A percentile compares a stretch with the other conserved stretches of the same genome.
These are phyloP conservation scores for Rhipidura dahli DNA, from an alignment of 2,113 vertebrate genomes.

Conservation along the genomic window DNA sequence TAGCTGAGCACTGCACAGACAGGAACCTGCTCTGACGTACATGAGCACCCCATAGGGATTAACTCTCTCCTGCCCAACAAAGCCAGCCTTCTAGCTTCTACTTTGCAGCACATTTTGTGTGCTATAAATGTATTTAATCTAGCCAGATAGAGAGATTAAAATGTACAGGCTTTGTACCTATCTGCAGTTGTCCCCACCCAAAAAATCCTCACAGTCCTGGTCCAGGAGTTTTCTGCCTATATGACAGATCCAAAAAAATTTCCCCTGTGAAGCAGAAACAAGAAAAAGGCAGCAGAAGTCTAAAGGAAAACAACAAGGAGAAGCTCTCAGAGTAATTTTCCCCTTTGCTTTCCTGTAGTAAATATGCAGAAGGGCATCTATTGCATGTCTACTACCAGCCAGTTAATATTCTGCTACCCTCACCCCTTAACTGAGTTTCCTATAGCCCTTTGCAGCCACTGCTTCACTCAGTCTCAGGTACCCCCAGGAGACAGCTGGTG, in stretches of 20 bases:
- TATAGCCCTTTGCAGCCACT: neutral
- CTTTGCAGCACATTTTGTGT: neutral
- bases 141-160: neutral
- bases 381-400: neutral
- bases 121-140: conserved; percentile 35
- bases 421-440: neutral
- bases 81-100: conserved; percentile 31
- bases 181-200: conserved; percentile 2
- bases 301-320: neutral
- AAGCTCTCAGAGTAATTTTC: neutral
- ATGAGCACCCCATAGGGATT: conserved; percentile 68
- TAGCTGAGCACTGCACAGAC: conserved; percentile 69
- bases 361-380: neutral
- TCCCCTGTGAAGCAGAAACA: neutral
- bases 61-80: conserved; percentile 69
- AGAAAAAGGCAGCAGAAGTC: neutral
- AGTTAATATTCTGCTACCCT: neutral
- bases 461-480: neutral
- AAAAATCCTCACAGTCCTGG: neutral
- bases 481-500: neutral
- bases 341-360: neutral
- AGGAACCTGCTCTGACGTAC: conserved; percentile 71
- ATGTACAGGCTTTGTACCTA: neutral
- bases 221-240: neutral
- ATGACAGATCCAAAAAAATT: neutral